Evolutionary conservation across 2,888 invertebrate genomes (phyloP).

Genomic region (Sthenelais limicola): DNA sequence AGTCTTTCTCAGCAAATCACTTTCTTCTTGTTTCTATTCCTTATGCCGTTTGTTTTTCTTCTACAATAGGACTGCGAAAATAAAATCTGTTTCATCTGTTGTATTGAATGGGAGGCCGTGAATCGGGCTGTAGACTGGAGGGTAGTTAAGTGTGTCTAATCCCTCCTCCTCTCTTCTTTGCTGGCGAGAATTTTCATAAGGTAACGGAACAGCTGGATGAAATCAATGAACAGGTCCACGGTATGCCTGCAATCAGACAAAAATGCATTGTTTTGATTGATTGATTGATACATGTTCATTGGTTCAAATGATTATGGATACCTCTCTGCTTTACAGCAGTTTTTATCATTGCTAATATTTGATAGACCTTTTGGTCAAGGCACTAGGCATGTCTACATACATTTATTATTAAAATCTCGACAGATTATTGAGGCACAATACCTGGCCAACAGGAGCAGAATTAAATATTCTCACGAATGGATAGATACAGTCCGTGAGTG

Average conservation of each 20-base stretch:
- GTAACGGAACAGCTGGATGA: conserved; percentile 93
- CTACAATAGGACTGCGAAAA: not conserved
- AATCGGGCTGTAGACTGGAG: not conserved
- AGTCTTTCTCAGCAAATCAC: not conserved
- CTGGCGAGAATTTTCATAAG: conserved; percentile 86
- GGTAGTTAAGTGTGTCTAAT: conserved; percentile 19
- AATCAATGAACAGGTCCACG: conserved; percentile 94
- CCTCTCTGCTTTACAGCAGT: too few relatives aligned
- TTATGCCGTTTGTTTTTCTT: not conserved
- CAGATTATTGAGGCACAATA: too few relatives aligned
- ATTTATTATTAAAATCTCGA: not conserved
- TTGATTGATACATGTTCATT: not conserved
- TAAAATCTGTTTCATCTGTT: not conserved
- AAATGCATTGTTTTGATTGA: not conserved
- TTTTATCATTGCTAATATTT: too few relatives aligned
- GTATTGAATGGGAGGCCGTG: not conserved
- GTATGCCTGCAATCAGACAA: conserved; percentile 78
- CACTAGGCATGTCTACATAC: not conserved
- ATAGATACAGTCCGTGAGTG: too few relatives aligned
- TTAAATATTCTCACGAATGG: too few relatives aligned
- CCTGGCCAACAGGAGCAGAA: too few relatives aligned
- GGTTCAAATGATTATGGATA: too few relatives aligned
- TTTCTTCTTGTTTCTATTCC: not conserved
- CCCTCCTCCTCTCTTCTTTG: conserved; percentile 55
- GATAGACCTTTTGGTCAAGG: not conserved